A percentile compares a stretch with the other conserved stretches of the same genome.
phyloP scores from a whole-genome alignment of 2,113 vertebrate species.

The Myrmophylax atrothorax region DNA sequence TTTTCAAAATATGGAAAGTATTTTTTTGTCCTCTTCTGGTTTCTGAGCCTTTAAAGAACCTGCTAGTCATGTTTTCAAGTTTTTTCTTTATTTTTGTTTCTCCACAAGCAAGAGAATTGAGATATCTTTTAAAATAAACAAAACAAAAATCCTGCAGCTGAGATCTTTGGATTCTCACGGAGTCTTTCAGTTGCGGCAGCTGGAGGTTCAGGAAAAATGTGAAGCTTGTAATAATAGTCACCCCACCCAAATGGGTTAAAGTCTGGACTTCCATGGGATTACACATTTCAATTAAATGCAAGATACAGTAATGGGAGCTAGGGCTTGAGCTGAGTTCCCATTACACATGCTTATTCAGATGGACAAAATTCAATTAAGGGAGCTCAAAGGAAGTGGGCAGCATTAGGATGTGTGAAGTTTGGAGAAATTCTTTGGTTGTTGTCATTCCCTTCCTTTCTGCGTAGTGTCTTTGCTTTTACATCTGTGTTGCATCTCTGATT shows the following conservation, averaged over 20 bases:
- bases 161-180: not conserved
- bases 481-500: not conserved
- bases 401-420: not conserved
- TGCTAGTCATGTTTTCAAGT: not conserved
- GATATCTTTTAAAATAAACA: constrained; percentile 44
- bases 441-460: not conserved
- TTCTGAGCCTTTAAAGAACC: not conserved
- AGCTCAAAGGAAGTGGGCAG: not conserved
- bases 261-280: constrained; percentile 1
- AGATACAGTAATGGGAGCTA: not conserved
- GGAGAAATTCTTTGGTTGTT: not conserved
- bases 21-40: not conserved
- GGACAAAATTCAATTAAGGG: not conserved
- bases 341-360: constrained; percentile 18
- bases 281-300: not conserved
- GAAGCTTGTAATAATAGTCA: not conserved
- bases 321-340: constrained; percentile 2
- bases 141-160: not conserved
- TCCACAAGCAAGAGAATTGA: not conserved
- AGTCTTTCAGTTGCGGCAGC: not conserved
- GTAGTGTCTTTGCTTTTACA: not conserved
- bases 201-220: not conserved
- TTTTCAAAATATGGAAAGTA: not conserved
- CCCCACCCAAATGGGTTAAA: constrained; percentile 35
- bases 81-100: not conserved